Percentiles rank a stretch among this genome's conserved stretches.
phyloP scores from a whole-genome alignment of 2,797 vertebrate genomes.

The Echeneis naucrates region DNA sequence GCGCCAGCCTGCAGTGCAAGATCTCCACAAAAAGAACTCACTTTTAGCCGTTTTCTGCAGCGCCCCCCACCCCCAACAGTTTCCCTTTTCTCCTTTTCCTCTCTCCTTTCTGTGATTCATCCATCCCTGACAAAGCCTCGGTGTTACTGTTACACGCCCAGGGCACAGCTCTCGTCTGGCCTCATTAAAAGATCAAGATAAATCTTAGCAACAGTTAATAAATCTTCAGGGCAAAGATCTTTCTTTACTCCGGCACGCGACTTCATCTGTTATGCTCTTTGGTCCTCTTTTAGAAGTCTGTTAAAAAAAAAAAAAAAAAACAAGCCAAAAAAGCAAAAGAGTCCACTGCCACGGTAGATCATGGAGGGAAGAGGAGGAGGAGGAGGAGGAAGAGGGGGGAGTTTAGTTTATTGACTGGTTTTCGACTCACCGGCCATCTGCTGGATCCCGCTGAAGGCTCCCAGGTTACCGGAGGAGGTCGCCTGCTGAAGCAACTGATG shows the following conservation, averaged over 20 bases:
- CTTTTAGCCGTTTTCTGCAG: conserved; percentile 33
- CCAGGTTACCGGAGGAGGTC: conserved; percentile 94
- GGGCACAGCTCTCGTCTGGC: conserved; percentile 70
- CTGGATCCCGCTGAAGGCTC: conserved; percentile 98
- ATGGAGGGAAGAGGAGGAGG: no score
- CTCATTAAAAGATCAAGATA: conserved; percentile 81
- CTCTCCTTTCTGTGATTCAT: conserved; percentile 52
- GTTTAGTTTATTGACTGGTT: conserved; percentile 69
- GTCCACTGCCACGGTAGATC: conserved; percentile 13
- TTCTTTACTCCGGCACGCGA: conserved; percentile 58
- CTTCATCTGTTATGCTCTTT: conserved; percentile 79
- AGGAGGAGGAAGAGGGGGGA: no score
- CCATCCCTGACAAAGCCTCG: conserved; percentile 62
- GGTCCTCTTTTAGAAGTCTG: conserved; percentile 66
- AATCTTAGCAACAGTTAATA: conserved; percentile 76
- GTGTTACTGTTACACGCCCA: conserved; percentile 64
- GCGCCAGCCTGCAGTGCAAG: conserved; percentile 68
- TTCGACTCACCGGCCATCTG: conserved; percentile 96
- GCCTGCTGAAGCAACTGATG: conserved; percentile 97
- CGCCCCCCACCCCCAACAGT: background rate
- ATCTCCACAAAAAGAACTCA: background rate
- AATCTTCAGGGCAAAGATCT: conserved; percentile 75
- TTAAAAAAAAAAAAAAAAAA: conserved; percentile 29
- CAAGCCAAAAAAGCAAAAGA: no score
- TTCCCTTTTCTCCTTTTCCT: background rate